Conservation (phyloP, 2,113 vertebrate genomes). For the Catagonus wagneri region DNA sequence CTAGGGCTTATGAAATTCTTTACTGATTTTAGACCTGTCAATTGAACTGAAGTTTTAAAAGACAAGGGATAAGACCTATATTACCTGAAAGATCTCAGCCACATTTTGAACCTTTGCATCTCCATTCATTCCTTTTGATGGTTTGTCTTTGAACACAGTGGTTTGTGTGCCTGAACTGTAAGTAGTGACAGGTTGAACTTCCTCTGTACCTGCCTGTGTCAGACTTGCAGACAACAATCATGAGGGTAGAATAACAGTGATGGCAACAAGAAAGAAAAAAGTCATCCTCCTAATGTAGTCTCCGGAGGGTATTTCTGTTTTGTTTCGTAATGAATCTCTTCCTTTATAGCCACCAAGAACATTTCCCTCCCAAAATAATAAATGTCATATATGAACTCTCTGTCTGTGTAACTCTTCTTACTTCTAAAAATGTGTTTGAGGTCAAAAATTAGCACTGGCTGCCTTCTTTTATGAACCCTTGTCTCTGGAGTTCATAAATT, state of each 20-base stretch:
- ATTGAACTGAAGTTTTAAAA: background rate
- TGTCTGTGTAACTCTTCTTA: background rate
- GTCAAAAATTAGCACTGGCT: background rate
- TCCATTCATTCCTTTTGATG: conserved; percentile 5
- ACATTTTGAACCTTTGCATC: conserved; percentile 23
- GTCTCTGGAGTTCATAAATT: conserved; percentile 10
- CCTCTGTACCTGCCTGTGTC: conserved; percentile 41
- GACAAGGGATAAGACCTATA: background rate
- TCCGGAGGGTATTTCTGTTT: background rate
- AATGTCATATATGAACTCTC: background rate
- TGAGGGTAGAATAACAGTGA: conserved; percentile 17
- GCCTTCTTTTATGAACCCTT: background rate
- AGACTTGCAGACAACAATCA: conserved; percentile 33
- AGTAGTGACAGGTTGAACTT: conserved; percentile 53
- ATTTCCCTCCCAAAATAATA: background rate
- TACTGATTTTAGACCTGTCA: conserved; percentile 10
- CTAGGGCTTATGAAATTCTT: background rate
- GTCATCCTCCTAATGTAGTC: background rate
- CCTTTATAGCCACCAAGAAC: conserved; percentile 24
- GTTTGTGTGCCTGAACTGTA: conserved; percentile 29
- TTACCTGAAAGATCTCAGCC: background rate
- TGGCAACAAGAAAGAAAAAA: background rate
- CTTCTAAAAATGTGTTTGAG: conserved; percentile 47
- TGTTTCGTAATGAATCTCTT: conserved; percentile 24
- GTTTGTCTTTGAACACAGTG: conserved; percentile 32